A percentile compares a stretch with the other conserved stretches of the same genome.
Evolutionary conservation across 2,888 invertebrate species (phyloP).

Genomic region (Resseliella maxima): DNA sequence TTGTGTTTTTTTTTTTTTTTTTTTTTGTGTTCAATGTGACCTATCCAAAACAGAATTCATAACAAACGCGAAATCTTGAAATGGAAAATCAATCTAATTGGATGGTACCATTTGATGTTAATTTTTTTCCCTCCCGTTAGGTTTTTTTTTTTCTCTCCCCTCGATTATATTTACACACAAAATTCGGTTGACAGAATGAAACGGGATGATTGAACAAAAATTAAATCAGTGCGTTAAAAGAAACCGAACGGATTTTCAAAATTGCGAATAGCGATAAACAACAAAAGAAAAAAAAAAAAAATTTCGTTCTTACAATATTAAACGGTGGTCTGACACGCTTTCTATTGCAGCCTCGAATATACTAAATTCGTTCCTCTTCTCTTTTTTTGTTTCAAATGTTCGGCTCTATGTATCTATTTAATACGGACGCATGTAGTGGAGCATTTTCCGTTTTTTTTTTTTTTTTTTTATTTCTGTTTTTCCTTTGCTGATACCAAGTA

Average conservation of each 20-base stretch:
- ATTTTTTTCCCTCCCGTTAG: too few relatives aligned
- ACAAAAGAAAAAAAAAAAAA: too few relatives aligned
- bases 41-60: too few relatives aligned
- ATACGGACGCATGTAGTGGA: neutral
- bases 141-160: neutral
- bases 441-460: neutral
- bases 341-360: conserved; percentile 63
- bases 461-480: too few relatives aligned
- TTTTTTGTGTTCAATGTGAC: too few relatives aligned
- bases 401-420: neutral
- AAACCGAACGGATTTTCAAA: neutral
- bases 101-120: too few relatives aligned
- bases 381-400: neutral
- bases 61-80: too few relatives aligned
- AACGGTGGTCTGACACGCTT: conserved; percentile 55
- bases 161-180: neutral
- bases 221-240: neutral
- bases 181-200: neutral
- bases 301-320: conserved; percentile 19
- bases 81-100: too few relatives aligned
- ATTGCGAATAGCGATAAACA: neutral
- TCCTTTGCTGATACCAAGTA: too few relatives aligned
- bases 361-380: conserved; percentile 59
- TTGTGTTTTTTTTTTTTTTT: too few relatives aligned
- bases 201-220: neutral